A percentile compares a stretch with the other conserved stretches of the same genome.
Evolutionary conservation across 2,113 vertebrate genomes (phyloP).

Genomic region (Callaeas wilsoni): DNA sequence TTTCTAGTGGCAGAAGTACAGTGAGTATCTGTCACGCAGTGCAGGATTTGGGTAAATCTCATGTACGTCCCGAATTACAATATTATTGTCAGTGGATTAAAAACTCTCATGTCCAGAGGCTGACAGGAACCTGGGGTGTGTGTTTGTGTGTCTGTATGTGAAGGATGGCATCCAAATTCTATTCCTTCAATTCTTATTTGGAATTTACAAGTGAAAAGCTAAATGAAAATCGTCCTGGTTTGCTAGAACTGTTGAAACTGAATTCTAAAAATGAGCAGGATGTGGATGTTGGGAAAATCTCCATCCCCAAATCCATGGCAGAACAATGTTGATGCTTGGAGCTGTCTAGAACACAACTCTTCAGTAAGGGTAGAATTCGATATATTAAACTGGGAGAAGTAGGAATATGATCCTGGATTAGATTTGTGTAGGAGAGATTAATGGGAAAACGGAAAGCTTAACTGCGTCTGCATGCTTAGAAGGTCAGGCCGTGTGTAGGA

Average conservation of each 20-base stretch:
- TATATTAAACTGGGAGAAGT: not conserved
- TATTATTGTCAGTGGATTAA: not conserved
- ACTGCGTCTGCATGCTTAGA: not conserved
- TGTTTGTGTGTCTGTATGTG: not conserved
- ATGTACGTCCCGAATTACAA: not conserved
- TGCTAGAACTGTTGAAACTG: not conserved
- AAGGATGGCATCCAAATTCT: not conserved
- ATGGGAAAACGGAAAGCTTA: not conserved
- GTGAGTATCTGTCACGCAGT: not conserved
- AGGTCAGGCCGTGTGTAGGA: not conserved
- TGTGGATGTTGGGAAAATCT: not conserved
- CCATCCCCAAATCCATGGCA: not conserved
- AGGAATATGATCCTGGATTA: not conserved
- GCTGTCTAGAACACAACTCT: not conserved
- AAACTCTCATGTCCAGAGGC: not conserved
- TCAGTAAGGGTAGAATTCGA: not conserved
- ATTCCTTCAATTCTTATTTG: not conserved
- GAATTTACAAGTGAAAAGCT: not conserved
- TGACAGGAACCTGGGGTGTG: not conserved
- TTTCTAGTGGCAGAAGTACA: not conserved
- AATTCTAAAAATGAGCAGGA: not conserved
- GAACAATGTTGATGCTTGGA: not conserved
- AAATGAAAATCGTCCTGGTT: not conserved
- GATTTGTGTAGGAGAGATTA: not conserved
- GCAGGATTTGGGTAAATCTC: not conserved